phyloP scores from a whole-genome alignment of 92 coral and sea anemone species.

The Phenganax subtilis region DNA sequence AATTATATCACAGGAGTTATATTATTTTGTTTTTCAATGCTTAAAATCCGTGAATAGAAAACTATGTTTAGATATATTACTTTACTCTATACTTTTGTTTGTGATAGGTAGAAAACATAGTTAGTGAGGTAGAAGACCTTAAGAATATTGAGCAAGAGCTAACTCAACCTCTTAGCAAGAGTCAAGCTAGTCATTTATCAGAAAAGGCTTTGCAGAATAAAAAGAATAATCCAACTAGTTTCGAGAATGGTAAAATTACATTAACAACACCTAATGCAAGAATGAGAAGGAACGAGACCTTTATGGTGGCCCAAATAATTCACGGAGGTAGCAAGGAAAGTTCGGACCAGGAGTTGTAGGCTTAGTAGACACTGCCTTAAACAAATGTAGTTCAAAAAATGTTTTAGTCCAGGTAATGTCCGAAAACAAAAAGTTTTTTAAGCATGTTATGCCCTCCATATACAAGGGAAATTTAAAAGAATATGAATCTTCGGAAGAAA shows the following conservation, averaged over 20 bases:
- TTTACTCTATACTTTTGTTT: not conserved
- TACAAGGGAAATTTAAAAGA: not conserved
- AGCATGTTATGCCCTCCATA: conserved; percentile 19
- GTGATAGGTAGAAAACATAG: conserved; percentile 15
- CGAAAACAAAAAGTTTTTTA: not conserved
- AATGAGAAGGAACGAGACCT: conserved; percentile 25
- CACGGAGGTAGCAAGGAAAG: conserved; percentile 14
- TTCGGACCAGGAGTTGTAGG: conserved; percentile 31
- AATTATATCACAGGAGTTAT: not conserved
- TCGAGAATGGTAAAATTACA: conserved; percentile 10
- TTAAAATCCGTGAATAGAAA: not conserved
- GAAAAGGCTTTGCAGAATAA: conserved; percentile 6
- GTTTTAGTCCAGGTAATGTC: conserved; percentile 23
- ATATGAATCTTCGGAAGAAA: conserved; percentile 43
- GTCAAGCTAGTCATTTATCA: not conserved
- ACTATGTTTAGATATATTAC: not conserved
- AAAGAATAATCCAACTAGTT: conserved; percentile 10
- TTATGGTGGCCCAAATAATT: conserved; percentile 11
- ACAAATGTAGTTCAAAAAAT: not conserved
- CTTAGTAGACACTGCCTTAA: conserved; percentile 23
- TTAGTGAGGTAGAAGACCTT: conserved; percentile 1
- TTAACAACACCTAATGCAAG: conserved; percentile 2
- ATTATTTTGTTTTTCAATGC: not conserved
- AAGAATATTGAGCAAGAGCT: conserved; percentile 19
- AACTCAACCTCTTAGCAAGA: not conserved